Conservation (phyloP, 1,140 invertebrate genomes). For the Lasaia peninsularis region DNA sequence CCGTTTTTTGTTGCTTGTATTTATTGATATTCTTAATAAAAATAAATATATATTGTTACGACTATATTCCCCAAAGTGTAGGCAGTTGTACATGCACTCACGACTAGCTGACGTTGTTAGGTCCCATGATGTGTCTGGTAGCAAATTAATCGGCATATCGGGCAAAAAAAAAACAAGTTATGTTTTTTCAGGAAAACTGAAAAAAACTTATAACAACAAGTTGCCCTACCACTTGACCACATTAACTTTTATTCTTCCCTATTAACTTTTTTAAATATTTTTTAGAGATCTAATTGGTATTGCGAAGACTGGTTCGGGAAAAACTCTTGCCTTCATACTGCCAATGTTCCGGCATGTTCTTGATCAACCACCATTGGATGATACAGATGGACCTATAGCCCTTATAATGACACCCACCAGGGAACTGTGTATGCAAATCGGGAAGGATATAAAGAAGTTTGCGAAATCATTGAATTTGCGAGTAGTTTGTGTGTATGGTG, state of each 20-base stretch:
- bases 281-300: constrained; percentile 97
- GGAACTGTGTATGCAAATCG: constrained; percentile 99
- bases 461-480: constrained; percentile 91
- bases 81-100: too few species aligned
- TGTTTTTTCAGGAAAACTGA: too few species aligned
- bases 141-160: too few species aligned
- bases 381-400: constrained; percentile 97
- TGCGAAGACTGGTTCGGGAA: constrained; percentile 99
- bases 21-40: too few species aligned
- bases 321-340: constrained; percentile 98
- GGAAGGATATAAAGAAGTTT: constrained; percentile 97
- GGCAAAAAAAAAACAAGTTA: too few species aligned
- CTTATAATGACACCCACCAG: constrained; percentile 99
- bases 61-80: too few species aligned
- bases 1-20: too few species aligned
- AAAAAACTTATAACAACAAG: too few species aligned
- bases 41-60: too few species aligned
- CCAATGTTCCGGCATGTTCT: constrained; percentile 99
- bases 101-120: too few species aligned
- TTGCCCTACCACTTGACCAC: too few species aligned
- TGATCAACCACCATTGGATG: constrained; percentile 94
- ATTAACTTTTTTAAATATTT: constrained; percentile 19
- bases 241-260: background rate
- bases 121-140: too few species aligned
- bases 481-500: constrained; percentile 98